These are phyloP conservation scores for Limnephilus rhombicus DNA, from an alignment of 2,888 invertebrate genomes.

Conservation along the genomic window DNA sequence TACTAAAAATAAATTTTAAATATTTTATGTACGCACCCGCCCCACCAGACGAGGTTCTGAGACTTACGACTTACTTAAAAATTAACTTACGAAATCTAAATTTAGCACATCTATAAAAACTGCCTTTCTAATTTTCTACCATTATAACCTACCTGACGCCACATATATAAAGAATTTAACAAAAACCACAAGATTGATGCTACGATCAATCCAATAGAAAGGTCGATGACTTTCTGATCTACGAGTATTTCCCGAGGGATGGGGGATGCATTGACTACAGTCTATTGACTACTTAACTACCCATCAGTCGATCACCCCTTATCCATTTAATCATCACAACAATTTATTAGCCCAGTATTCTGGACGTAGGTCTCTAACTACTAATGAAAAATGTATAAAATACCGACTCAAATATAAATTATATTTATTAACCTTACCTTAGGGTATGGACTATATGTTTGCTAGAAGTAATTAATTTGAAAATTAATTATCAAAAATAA, in stretches of 20 bases:
- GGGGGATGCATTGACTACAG: background rate
- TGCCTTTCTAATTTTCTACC: background rate
- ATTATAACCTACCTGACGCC: background rate
- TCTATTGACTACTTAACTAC: background rate
- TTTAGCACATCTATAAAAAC: background rate
- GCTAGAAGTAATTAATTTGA: background rate
- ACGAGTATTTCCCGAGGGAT: background rate
- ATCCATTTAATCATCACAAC: background rate
- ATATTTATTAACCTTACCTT: too few relatives aligned
- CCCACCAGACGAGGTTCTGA: too few relatives aligned
- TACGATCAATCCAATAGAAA: background rate
- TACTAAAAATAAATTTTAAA: too few relatives aligned
- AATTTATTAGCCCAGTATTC: background rate
- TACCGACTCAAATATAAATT: background rate
- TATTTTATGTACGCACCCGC: too few relatives aligned
- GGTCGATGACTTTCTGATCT: slow-evolving; percentile 21
- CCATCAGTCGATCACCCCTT: background rate
- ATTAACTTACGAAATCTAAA: background rate
- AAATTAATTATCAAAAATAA: too few relatives aligned
- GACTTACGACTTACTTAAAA: too few relatives aligned
- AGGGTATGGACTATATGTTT: background rate
- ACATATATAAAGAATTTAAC: background rate
- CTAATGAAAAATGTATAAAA: background rate
- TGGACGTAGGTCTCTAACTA: background rate
- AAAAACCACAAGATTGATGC: background rate